Evolutionary conservation across 2,888 invertebrate species (phyloP), one percentile per base, ranked within the genome.

Genomic region (Automeris io): DNA sequence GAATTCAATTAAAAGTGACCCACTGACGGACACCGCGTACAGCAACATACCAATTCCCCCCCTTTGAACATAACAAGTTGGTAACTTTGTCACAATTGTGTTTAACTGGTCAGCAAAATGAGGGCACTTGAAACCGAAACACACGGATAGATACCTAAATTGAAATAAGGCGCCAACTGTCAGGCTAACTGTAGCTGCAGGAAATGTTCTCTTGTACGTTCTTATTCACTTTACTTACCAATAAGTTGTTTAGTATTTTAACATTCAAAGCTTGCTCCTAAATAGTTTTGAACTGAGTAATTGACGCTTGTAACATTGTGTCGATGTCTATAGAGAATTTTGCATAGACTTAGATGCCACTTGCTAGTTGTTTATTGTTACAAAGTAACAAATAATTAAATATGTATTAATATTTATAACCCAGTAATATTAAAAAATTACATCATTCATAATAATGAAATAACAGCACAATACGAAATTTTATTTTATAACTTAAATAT

Each of bases 1-100:
- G 70, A 63, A 71, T 81, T 80, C 81, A 81, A 83, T 82, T 83
- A 83, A 77, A 73, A 72, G 55, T 82, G 81, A 81, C 83, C 83
- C 66, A 82, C 72, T 81, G 66, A 41, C 62, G 56, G 41, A 51
- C 52, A 47, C 49, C 50, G 49, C 51, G 47, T 47, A 45, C 47
- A 47, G 64, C 69, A 69, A 69, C 68, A 73, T 70, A 73, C 60
- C 57, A 47, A 42, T 40, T 43, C 51, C 47, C 44, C 42, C 46
- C 46, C 42, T 49, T 51, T 49, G 53, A 61, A 57, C 51, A 50
- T 42, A 55, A 62, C 51, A 58, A 54, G 48, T 42, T 45, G 41
- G 40, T 52, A 46, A 54, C 43, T 51, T 61, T 61, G 61, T 58
- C 56, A 63, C 58, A 60, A 56, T 51, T 46, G 45, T 45, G 45